Base-by-base conservation (phyloP, 2,888 invertebrate species). In the Phortica okadai region DNA sequence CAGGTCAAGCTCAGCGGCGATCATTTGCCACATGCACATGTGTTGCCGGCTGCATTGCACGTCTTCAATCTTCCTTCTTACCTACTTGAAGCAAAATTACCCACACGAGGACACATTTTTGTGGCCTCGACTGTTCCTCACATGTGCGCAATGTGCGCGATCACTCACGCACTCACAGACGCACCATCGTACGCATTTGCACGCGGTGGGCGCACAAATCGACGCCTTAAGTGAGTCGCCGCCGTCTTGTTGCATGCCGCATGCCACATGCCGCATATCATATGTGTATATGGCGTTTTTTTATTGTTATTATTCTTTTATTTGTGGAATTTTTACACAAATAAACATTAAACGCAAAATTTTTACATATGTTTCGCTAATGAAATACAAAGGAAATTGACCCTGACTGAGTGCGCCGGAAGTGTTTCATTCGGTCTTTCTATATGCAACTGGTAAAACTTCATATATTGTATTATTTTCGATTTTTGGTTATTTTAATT, bases 141-240 rank as follows among this genome's bases (percentile, higher is more conserved):
- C 87, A 89, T 90, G 90, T 89, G 85, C 80, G 86, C 90, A 90
- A 90, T 86, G 84, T 90, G 90, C 89, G 82, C 59, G 85, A 83
- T 85, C 86, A 79, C 83, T 87, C 69, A 33, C 70, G 59, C 54
- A 33, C 33, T 0, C 33, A 75, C 56, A 16, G 6, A 56, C 14
- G 11, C 16, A 56, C 14, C 14, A 56, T 62, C 8, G 7, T 10
- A 16, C 11, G 62, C 33, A 50, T 56, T 45, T 42, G 11, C 66
- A 41, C 59, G 10, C 66, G 42, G 4, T 41, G 14, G 33, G 42
- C 42, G 14, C 42, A 6, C 7, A 41, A 16, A 41, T 21, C 44
- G 25, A 11, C 59, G 81, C 81, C 85, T 66, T 81, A 87, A 86
- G 84, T 85, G 86, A 83, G 64, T 16, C 25, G 10, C 70, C 50